A percentile compares a stretch with the other conserved stretches of the same genome.
phyloP scores from a whole-genome alignment of 2,888 invertebrate genomes.

The Plagodis dolabraria region DNA sequence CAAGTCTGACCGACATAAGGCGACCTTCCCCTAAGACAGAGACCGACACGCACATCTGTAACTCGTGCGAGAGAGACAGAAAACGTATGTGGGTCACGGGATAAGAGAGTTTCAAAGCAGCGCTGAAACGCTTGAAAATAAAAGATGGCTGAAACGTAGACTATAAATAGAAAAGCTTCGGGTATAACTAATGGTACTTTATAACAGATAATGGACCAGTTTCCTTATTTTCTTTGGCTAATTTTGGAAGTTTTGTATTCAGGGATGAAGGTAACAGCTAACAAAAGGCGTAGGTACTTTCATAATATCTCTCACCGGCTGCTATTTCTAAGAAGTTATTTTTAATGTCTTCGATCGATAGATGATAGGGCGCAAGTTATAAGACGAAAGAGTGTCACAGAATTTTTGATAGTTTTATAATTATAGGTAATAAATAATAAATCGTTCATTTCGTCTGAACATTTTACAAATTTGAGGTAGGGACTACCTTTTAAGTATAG shows the following conservation, averaged over 20 bases:
- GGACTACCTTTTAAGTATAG: no score
- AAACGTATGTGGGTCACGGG: conserved; percentile 78
- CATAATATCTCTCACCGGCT: no score
- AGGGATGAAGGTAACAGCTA: not conserved
- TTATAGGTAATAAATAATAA: no score
- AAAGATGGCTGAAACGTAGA: conserved; percentile 47
- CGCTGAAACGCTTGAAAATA: conserved; percentile 67
- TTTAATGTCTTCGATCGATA: no score
- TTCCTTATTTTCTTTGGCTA: conserved; percentile 20
- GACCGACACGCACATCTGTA: conserved; percentile 46
- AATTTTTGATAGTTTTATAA: no score
- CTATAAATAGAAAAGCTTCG: conserved; percentile 67
- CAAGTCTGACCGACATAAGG: conserved; percentile 78
- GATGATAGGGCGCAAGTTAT: no score
- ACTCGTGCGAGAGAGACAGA: conserved; percentile 47
- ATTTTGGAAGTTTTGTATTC: conserved; percentile 13
- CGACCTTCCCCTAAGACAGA: conserved; percentile 69
- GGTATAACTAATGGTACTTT: conserved; percentile 55
- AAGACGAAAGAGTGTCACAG: no score
- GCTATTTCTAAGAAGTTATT: no score
- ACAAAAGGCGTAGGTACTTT: no score
- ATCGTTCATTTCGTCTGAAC: no score
- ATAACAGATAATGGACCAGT: conserved; percentile 9
- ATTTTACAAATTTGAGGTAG: no score
- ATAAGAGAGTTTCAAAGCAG: conserved; percentile 70